Evolutionary conservation across 2,888 invertebrate species (phyloP).

Genomic region (Carpatolechia fugitivella): DNA sequence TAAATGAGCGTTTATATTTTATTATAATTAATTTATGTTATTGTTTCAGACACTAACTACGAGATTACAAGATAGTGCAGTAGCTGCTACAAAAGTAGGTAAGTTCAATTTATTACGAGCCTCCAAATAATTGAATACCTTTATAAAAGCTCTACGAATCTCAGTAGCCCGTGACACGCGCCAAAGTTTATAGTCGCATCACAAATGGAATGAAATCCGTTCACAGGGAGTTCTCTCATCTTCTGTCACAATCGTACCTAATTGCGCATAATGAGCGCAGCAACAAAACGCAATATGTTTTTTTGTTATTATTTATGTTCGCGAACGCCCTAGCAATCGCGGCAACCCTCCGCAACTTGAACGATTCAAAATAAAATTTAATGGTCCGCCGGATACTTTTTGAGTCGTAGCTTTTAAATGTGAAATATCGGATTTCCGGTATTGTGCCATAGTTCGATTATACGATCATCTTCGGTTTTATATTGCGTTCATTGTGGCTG

Average conservation of each 20-base stretch:
- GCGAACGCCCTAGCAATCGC: constrained; percentile 56
- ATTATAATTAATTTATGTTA: not conserved
- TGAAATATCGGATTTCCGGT: constrained; percentile 72
- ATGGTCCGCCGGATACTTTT: constrained; percentile 37
- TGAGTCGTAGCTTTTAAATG: constrained; percentile 48
- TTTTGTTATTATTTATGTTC: constrained; percentile 72
- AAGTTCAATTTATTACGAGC: no score
- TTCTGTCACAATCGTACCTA: constrained; percentile 74
- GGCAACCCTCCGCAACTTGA: constrained; percentile 60
- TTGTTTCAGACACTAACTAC: no score
- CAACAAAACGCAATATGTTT: constrained; percentile 74
- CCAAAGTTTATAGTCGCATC: constrained; percentile 16
- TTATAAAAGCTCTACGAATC: no score
- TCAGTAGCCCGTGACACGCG: not conserved
- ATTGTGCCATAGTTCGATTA: constrained; percentile 39
- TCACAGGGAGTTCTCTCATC: constrained; percentile 53
- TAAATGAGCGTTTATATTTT: not conserved
- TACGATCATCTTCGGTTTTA: constrained; percentile 29
- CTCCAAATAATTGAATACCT: no score
- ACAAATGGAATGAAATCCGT: constrained; percentile 55
- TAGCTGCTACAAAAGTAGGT: no score
- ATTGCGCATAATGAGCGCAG: constrained; percentile 77
- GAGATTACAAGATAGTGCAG: no score
- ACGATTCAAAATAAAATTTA: constrained; percentile 50
- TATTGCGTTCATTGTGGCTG: not conserved